These are phyloP conservation scores for Phalera bucephala DNA, from an alignment of 2,888 invertebrate genomes.

Conservation along the genomic window DNA sequence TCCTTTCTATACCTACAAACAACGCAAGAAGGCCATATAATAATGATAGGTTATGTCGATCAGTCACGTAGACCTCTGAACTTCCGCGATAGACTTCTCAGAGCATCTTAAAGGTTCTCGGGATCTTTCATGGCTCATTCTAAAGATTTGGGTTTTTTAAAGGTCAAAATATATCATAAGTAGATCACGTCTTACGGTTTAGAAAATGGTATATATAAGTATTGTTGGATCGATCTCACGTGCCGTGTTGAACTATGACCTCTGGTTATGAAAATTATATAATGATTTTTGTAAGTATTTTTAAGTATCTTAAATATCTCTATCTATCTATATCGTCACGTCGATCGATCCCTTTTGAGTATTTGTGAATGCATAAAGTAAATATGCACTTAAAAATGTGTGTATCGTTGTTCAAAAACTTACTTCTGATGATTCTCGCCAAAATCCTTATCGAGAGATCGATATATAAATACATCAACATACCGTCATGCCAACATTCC, in stretches of 20 bases:
- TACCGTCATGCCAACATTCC: too few relatives aligned
- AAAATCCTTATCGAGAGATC: too few relatives aligned
- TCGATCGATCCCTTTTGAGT: too few relatives aligned
- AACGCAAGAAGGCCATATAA: neutral
- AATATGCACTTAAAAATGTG: too few relatives aligned
- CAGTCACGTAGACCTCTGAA: neutral
- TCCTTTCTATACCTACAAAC: neutral
- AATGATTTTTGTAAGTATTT: too few relatives aligned
- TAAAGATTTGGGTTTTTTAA: neutral
- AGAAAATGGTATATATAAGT: neutral
- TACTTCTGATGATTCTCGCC: too few relatives aligned
- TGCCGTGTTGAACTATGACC: neutral
- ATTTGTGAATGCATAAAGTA: too few relatives aligned
- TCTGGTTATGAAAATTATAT: too few relatives aligned
- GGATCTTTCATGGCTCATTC: neutral
- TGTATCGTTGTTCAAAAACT: too few relatives aligned
- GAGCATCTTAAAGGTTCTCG: neutral
- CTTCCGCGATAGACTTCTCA: neutral
- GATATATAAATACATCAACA: too few relatives aligned
- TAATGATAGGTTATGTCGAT: conserved; percentile 1
- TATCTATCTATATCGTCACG: too few relatives aligned
- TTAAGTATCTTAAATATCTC: too few relatives aligned
- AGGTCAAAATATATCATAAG: neutral
- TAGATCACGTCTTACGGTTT: conserved; percentile 1
- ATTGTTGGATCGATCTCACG: neutral